Evolutionary conservation across 2,888 invertebrate species (phyloP), one percentile per base, ranked within the genome.

Genomic region (Lasiommata megera): DNA sequence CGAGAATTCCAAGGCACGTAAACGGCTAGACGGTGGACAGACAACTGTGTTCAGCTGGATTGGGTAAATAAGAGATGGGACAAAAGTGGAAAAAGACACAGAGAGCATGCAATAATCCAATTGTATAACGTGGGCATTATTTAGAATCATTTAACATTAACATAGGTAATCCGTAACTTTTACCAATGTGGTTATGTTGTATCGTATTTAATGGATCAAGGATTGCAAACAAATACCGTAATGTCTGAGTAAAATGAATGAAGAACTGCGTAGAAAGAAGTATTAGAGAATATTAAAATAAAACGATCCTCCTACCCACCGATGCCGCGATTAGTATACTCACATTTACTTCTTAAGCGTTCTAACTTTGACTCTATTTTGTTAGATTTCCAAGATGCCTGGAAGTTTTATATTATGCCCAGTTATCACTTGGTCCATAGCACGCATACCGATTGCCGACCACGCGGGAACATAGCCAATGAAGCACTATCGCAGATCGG

Each of bases 21-120:
- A 81, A 80, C 77, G 87, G 76, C 88, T 89, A 88, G 89, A 89
- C 88, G 77, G 69, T 71, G 83, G 75, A 81, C 82, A 89, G 88
- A 88, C 88, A 77, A 69, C 74, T 71, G 56, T 54, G 56, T 77
- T 34, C 34, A 14, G 34, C 41, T 18, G 43, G 36, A 23, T 28
- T 14, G 43, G 48, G 58, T 58, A 44, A 54, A 62, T 59, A 60
- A 62, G 56, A 60, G 54, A 54, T 54, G 60, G 40, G 40, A 40
- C 52, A 52, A 52, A 54, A 51, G 44, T 14, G 37, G 82, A 83
- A 81, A 84, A n/a, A n/a, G n/a, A 7, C 5, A 31, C 23, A 23
- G 2, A 23, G 12, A 38, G 12, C 16, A 6, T 38, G 38, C 6
- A 28, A 8, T 28, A 9, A 23, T 3, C 44, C 8, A 53, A 56